Percentiles rank a stretch among this genome's conserved stretches.
These are phyloP conservation scores for Adela reaumurella DNA, from an alignment of 2,888 invertebrate genomes.

Conservation along the genomic window DNA sequence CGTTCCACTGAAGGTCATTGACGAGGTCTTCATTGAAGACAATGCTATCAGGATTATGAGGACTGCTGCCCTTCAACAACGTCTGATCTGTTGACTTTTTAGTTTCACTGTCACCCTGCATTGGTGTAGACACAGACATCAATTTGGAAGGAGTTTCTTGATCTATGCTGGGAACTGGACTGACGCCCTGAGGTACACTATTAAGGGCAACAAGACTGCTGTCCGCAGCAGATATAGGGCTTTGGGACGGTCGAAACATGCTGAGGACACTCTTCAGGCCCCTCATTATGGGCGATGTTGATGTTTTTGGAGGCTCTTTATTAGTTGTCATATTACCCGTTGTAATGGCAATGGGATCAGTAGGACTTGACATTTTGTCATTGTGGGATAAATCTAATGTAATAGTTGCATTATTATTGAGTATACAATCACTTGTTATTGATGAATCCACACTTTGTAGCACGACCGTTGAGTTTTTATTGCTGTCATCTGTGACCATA, in stretches of 20 bases:
- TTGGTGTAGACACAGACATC: conserved; percentile 31
- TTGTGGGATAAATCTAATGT: conserved; percentile 25
- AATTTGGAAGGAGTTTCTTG: not conserved
- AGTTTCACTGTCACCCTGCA: conserved; percentile 19
- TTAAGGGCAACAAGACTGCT: conserved; percentile 2
- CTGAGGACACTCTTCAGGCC: conserved; percentile 42
- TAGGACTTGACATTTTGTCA: conserved; percentile 31
- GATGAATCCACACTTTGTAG: not conserved
- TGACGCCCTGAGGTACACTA: not conserved
- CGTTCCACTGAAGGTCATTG: conserved; percentile 41
- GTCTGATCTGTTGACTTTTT: conserved; percentile 19
- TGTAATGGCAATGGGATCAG: conserved; percentile 33
- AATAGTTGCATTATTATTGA: conserved; percentile 20
- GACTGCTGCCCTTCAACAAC: conserved; percentile 24
- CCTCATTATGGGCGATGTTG: conserved; percentile 42
- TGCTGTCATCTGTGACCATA: conserved; percentile 13
- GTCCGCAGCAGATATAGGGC: conserved; percentile 30
- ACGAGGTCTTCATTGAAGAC: conserved; percentile 42
- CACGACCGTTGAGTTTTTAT: conserved; percentile 20
- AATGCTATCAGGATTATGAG: conserved; percentile 32
- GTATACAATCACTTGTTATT: not conserved
- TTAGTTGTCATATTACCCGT: conserved; percentile 44
- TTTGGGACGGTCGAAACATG: conserved; percentile 44
- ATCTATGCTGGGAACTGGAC: not conserved
- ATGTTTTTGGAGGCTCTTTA: conserved; percentile 28